Percentiles rank a stretch among this genome's conserved stretches.
Evolutionary conservation across 1,140 invertebrate species (phyloP).

Genomic region (Platorchestia sp.): DNA sequence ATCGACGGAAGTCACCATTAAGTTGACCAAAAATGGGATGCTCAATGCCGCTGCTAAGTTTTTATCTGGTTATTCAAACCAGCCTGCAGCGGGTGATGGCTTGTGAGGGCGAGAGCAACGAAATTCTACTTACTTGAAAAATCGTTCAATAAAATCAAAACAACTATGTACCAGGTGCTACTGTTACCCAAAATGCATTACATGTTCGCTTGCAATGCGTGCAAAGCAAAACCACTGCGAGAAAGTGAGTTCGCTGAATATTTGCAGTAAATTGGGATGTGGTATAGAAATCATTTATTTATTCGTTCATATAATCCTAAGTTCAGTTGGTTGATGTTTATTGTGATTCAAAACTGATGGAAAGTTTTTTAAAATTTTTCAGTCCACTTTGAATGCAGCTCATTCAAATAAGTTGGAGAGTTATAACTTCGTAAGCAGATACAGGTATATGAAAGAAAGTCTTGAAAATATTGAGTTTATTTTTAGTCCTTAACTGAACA

Average conservation of each 20-base stretch:
- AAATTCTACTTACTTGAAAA: too few relatives aligned
- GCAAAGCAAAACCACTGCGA: background rate
- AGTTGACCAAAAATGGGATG: too few relatives aligned
- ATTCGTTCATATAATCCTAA: background rate
- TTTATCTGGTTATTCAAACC: too few relatives aligned
- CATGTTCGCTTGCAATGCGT: background rate
- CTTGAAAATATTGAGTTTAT: background rate
- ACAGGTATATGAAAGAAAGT: background rate
- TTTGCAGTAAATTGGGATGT: background rate
- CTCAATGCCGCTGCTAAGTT: too few relatives aligned
- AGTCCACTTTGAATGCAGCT: too few relatives aligned
- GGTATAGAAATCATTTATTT: background rate
- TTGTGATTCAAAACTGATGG: background rate
- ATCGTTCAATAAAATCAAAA: too few relatives aligned
- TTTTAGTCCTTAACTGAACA: background rate
- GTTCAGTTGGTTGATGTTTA: background rate
- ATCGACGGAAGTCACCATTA: too few relatives aligned
- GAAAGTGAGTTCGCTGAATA: background rate
- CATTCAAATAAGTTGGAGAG: background rate
- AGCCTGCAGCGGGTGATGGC: too few relatives aligned
- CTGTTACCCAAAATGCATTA: background rate
- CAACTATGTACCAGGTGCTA: background rate
- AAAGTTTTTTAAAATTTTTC: background rate
- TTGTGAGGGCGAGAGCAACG: too few relatives aligned
- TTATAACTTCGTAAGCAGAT: background rate